These are phyloP conservation scores for Mya arenaria DNA, from an alignment of 1,140 invertebrate genomes.

Conservation along the genomic window DNA sequence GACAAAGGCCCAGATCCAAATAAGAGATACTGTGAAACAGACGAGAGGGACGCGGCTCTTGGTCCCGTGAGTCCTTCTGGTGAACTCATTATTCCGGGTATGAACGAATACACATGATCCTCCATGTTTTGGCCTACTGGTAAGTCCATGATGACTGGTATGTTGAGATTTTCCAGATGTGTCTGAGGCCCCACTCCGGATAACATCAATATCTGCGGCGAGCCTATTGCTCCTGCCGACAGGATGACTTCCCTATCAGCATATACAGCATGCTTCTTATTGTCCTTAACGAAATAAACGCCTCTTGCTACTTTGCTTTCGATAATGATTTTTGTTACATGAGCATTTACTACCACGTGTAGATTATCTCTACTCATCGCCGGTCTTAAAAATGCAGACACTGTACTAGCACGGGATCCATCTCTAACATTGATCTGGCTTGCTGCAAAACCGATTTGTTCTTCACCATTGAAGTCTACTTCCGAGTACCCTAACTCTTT, in stretches of 20 bases:
- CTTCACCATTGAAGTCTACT: constrained; percentile 65
- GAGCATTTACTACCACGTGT: constrained; percentile 9
- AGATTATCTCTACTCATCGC: constrained; percentile 25
- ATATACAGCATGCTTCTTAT: not conserved
- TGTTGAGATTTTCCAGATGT: constrained; percentile 15
- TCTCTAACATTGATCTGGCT: constrained; percentile 1
- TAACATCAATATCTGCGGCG: constrained; percentile 14
- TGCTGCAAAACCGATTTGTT: constrained; percentile 6
- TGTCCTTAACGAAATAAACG: not conserved
- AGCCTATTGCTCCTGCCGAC: constrained; percentile 8
- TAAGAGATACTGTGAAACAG: not conserved
- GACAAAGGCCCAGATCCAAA: not conserved
- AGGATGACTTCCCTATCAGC: constrained; percentile 10
- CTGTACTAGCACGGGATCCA: not conserved
- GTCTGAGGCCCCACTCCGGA: too few species aligned
- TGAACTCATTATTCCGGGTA: not conserved
- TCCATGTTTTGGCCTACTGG: constrained; percentile 21
- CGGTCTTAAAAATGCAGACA: constrained; percentile 16
- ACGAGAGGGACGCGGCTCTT: not conserved
- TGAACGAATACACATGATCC: not conserved
- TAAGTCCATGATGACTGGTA: not conserved
- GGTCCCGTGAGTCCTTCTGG: not conserved
- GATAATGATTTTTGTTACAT: constrained; percentile 13
- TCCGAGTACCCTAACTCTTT: constrained; percentile 75
- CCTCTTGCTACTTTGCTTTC: constrained; percentile 1